Percentiles rank a stretch among this genome's conserved stretches.
These are phyloP conservation scores for Carposina sasakii DNA, from an alignment of 1,140 invertebrate genomes.

Conservation along the genomic window DNA sequence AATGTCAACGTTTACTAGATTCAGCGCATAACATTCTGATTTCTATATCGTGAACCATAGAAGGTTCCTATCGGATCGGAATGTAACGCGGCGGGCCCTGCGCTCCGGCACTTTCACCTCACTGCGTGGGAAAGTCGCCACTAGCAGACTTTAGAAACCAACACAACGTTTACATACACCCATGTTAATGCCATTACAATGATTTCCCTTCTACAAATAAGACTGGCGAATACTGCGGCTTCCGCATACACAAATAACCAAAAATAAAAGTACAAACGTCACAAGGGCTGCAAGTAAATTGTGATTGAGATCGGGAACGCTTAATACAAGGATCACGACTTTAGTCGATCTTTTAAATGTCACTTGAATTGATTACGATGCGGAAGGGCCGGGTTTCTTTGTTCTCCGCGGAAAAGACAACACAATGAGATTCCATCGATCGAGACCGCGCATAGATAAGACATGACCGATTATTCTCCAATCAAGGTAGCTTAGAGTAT, in stretches of 20 bases:
- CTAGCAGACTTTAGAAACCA: conserved; percentile 55
- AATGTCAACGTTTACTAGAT: no score
- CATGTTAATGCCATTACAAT: no score
- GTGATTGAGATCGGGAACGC: conserved; percentile 26
- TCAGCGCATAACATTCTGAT: neutral
- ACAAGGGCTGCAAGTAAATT: no score
- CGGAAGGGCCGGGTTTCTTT: conserved; percentile 49
- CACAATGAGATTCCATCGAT: conserved; percentile 44
- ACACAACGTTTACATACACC: conserved; percentile 37
- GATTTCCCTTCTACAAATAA: no score
- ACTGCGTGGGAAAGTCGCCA: conserved; percentile 54
- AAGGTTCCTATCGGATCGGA: conserved; percentile 37
- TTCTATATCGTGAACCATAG: conserved; percentile 31
- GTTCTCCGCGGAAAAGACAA: conserved; percentile 39
- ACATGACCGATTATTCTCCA: no score
- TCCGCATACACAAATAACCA: no score
- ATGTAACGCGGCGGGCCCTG: conserved; percentile 46
- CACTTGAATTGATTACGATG: conserved; percentile 56
- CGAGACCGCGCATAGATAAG: no score
- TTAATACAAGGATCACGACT: conserved; percentile 39
- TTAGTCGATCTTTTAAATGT: conserved; percentile 64
- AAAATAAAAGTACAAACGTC: no score
- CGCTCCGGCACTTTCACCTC: conserved; percentile 60
- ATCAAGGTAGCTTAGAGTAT: no score
- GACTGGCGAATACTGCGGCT: no score